Percentiles rank a stretch among this genome's conserved stretches.
Evolutionary conservation across 2,888 invertebrate genomes (phyloP).

Genomic region (Euspilapteryx auroguttella): DNA sequence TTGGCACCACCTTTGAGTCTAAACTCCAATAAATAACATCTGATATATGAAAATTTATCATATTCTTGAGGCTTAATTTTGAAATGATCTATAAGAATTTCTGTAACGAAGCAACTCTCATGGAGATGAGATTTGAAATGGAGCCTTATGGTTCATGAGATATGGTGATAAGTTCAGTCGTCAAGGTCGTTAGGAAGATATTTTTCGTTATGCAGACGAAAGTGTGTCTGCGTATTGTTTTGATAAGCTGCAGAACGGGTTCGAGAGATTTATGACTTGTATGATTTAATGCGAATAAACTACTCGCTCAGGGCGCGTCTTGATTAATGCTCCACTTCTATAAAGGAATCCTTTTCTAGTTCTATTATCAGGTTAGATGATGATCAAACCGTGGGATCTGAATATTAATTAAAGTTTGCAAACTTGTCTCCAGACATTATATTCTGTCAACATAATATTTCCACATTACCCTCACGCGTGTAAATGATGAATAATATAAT

Average conservation of each 20-base stretch:
- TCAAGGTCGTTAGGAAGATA: constrained; percentile 22
- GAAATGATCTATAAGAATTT: constrained; percentile 33
- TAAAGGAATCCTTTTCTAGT: constrained; percentile 23
- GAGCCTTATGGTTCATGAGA: constrained; percentile 22
- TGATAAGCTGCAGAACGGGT: constrained; percentile 61
- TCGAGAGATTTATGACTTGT: constrained; percentile 53
- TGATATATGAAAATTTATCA: constrained; percentile 61
- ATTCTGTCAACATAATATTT: too few species aligned
- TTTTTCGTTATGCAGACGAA: constrained; percentile 32
- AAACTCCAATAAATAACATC: constrained; percentile 54
- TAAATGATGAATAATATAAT: constrained; percentile 16
- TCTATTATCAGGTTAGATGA: constrained; percentile 11
- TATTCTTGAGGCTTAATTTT: constrained; percentile 58
- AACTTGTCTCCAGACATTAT: constrained; percentile 6
- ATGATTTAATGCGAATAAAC: constrained; percentile 62
- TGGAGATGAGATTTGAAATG: constrained; percentile 20
- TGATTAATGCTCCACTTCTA: constrained; percentile 50
- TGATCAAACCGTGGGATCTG: constrained; percentile 10
- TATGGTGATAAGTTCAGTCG: constrained; percentile 21
- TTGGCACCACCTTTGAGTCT: constrained; percentile 52
- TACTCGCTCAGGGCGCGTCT: constrained; percentile 44
- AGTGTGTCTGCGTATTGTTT: constrained; percentile 62
- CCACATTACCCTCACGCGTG: too few species aligned
- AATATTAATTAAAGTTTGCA: constrained; percentile 6
- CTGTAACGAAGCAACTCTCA: constrained; percentile 18